phyloP scores from a whole-genome alignment of 2,797 vertebrate species.

The Merluccius polli region DNA sequence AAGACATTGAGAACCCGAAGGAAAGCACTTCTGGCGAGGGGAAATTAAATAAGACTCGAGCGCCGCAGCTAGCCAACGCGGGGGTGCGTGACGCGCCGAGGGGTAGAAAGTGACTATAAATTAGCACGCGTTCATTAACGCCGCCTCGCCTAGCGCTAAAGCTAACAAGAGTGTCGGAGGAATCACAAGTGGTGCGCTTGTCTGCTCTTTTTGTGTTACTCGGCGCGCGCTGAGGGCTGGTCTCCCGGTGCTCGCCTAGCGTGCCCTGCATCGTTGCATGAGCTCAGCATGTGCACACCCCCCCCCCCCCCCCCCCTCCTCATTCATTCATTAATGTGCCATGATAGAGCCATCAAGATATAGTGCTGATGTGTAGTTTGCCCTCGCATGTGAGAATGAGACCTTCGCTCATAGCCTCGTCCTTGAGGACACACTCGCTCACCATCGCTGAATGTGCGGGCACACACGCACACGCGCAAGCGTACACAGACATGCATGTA shows the following conservation, averaged over 20 bases:
- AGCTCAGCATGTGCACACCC: slow-evolving; percentile 6
- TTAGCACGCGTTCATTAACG: slow-evolving; percentile 40
- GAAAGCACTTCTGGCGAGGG: neutral
- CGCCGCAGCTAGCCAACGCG: neutral
- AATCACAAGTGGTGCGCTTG: slow-evolving; percentile 11
- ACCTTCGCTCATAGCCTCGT: slow-evolving; percentile 20
- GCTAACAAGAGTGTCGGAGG: neutral
- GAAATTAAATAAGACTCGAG: neutral
- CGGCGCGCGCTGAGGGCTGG: neutral
- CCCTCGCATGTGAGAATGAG: slow-evolving; percentile 35
- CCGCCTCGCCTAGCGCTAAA: neutral
- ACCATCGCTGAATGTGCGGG: neutral
- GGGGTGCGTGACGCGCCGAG: neutral
- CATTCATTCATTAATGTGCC: slow-evolving; percentile 53
- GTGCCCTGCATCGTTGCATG: neutral
- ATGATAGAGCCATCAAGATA: slow-evolving; percentile 45
- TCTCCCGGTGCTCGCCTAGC: neutral
- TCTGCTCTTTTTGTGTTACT: neutral
- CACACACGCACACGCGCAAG: too few relatives aligned
- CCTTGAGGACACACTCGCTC: slow-evolving; percentile 8
- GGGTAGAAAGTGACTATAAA: slow-evolving; percentile 26
- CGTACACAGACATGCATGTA: too few relatives aligned
- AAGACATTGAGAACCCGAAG: too few relatives aligned
- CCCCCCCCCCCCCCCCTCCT: slow-evolving; percentile 9
- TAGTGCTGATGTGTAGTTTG: slow-evolving; percentile 43